These are phyloP conservation scores for Cremastobaeus sp. DNA, from an alignment of 2,888 invertebrate genomes.

Conservation along the genomic window DNA sequence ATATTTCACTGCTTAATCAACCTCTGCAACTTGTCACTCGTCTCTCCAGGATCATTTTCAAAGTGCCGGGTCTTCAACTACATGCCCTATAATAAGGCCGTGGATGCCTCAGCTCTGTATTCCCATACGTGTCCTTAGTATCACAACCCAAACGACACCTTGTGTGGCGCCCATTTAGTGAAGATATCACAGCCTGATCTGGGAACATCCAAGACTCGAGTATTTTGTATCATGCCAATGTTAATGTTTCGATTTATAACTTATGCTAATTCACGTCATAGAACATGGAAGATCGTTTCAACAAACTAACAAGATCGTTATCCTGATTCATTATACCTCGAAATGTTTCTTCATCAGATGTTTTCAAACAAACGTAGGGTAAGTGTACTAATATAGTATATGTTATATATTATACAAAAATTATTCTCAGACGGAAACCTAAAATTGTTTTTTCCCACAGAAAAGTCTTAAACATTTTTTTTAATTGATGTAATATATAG, in stretches of 20 bases:
- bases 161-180: constrained; percentile 75
- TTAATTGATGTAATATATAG: too few relatives aligned
- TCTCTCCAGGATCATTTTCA: constrained; percentile 8
- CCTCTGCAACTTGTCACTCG: constrained; percentile 9
- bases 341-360: too few relatives aligned
- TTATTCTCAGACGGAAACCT: too few relatives aligned
- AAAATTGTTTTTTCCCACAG: too few relatives aligned
- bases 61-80: constrained; percentile 27
- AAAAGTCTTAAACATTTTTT: too few relatives aligned
- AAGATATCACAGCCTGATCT: constrained; percentile 71
- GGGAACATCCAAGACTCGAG: constrained; percentile 64
- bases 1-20: background rate
- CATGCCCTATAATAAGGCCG: constrained; percentile 66
- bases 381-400: too few relatives aligned
- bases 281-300: constrained; percentile 31
- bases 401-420: too few relatives aligned
- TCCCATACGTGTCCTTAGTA: constrained; percentile 72
- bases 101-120: constrained; percentile 70
- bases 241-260: constrained; percentile 64
- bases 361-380: too few relatives aligned
- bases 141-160: constrained; percentile 74
- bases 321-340: constrained; percentile 32
- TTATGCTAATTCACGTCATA: constrained; percentile 64
- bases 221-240: constrained; percentile 70
- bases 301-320: constrained; percentile 35